phyloP scores from a whole-genome alignment of 2,888 invertebrate species.

The Pyralis farinalis region DNA sequence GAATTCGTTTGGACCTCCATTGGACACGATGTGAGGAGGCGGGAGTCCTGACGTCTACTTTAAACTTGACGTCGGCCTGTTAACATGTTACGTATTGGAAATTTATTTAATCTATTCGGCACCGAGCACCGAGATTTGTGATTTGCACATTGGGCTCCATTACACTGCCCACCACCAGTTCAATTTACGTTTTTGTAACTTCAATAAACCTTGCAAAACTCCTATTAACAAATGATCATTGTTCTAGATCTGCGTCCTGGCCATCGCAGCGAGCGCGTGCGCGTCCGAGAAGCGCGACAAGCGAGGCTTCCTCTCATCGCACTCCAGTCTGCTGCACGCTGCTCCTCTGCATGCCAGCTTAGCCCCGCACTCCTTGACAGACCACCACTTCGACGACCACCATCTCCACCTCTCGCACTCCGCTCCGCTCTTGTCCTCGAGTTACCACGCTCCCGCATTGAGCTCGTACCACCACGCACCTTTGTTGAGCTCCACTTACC shows the following conservation, averaged over 20 bases:
- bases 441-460: conserved; percentile 20
- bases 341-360: conserved; percentile 17
- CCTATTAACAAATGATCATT: not conserved
- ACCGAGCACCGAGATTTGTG: too few relatives aligned
- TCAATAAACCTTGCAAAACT: too few relatives aligned
- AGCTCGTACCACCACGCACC: conserved; percentile 20
- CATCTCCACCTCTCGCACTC: conserved; percentile 11
- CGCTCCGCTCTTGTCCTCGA: conserved; percentile 18
- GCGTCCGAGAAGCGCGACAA: conserved; percentile 34
- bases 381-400: conserved; percentile 2
- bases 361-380: conserved; percentile 14
- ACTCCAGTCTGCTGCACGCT: conserved; percentile 25
- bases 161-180: too few relatives aligned
- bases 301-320: conserved; percentile 37
- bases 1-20: too few relatives aligned
- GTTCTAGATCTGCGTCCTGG: conserved; percentile 36
- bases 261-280: conserved; percentile 34
- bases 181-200: too few relatives aligned
- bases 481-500: conserved; percentile 16
- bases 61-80: too few relatives aligned
- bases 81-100: too few relatives aligned
- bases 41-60: too few relatives aligned
- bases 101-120: too few relatives aligned
- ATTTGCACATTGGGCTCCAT: too few relatives aligned
- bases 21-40: too few relatives aligned